A percentile compares a stretch with the other conserved stretches of the same genome.
Conservation (phyloP, 2,797 vertebrate species). For the Lemur catta region DNA sequence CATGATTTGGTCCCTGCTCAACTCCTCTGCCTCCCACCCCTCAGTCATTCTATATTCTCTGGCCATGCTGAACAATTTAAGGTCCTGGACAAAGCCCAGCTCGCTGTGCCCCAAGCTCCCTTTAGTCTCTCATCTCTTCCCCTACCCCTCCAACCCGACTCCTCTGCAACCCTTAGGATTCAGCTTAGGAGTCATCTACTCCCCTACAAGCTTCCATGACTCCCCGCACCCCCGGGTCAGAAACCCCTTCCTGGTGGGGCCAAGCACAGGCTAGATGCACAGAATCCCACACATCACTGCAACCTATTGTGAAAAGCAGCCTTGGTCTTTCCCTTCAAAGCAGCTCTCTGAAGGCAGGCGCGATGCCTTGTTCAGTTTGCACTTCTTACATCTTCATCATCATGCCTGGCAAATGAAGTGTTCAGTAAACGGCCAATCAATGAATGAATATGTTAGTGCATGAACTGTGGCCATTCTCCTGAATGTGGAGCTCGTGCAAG, state of each 20-base stretch:
- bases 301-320: neutral
- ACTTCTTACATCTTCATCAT: neutral
- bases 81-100: neutral
- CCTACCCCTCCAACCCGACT: neutral
- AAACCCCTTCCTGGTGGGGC: neutral
- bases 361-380: neutral
- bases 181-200: neutral
- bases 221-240: neutral
- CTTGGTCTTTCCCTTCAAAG: neutral
- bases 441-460: neutral
- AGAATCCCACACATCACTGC: neutral
- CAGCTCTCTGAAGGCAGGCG: neutral
- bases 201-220: neutral
- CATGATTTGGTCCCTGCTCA: neutral
- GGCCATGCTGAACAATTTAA: neutral
- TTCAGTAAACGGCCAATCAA: neutral
- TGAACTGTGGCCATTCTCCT: neutral
- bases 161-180: neutral
- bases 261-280: neutral
- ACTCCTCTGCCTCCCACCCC: neutral
- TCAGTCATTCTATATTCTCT: neutral
- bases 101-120: neutral
- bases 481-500: neutral
- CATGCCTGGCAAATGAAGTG: neutral
- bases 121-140: neutral